Base-by-base conservation (phyloP, 1,140 invertebrate genomes). In the silkworm (Bombyx mori) region DNA sequence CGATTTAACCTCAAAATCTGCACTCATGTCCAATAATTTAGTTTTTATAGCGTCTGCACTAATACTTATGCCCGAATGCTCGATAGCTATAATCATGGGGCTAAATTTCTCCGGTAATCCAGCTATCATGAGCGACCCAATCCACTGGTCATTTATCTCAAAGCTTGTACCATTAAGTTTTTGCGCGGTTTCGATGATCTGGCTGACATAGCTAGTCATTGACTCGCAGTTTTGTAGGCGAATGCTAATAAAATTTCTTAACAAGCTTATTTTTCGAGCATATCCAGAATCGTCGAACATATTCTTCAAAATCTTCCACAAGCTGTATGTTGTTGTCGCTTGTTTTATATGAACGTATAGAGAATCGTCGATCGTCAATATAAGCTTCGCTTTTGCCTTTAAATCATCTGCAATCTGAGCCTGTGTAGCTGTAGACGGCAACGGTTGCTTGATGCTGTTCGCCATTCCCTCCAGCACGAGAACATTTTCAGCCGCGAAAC, bases 41-140 rank as follows among this genome's bases (percentile, higher is more conserved):
- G 57, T 79, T 44, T 57, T 57, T 3, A 57, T 57, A 18, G 48
- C 35, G 43, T 57, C 49, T n/a, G 52, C 7, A 4, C 2, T 53
- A 7, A 53, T 42, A 7, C 3, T 7, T 6, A 53, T 53, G 8
- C 56, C 56, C 4, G 12, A 18, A 18, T 18, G 12, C 12, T 18
- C 12, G 12, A 18, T 18, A 18, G 12, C 12, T 1, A 18, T 48
- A 51, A 57, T 75, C 73, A 81, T 78, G 3, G 79, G 77, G 26
- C 43, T 49, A 67, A 52, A 83, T 52, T 62, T 61, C 44, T 77
- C 66, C 8, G 73, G 52, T 44, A 81, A 61, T 26, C 77, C 80
- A 4, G 75, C 73, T 26, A 83, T 52, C n/a, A 83, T 42, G 12
- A 77, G 54, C 3, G 63, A 56, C 9, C 69, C 77, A 42, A 80